Evolutionary conservation across 2,888 invertebrate genomes (phyloP), one percentile per base, ranked within the genome.

Genomic region (Tetragonisca angustula): DNA sequence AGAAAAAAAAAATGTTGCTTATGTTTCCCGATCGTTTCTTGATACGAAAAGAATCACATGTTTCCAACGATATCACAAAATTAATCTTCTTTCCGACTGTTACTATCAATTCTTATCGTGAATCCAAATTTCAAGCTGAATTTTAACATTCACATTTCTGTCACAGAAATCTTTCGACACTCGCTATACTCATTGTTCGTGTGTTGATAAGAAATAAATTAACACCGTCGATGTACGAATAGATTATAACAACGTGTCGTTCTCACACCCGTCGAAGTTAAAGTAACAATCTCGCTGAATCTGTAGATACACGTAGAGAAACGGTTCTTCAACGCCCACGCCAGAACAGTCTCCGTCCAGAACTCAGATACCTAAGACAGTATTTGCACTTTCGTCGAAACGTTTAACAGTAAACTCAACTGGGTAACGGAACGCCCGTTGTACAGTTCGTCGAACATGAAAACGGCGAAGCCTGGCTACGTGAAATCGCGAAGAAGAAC

Each of bases 401-500:
- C 56, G 75, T 75, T 75, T 67, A 75, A 75, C 75, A 75, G 75
- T 75, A 75, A 67, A 75, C 27, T 27, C 43, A 67, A 43, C 56
- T 24, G 21, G 27, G n/a, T 76, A 86, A 86, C 76, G 74, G 72
- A 61, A 68, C 50, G 75, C 21, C 54, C 52, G 52, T 43, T 75
- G 74, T 74, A 77, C 70, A 56, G 56, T 71, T 79, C 65, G 59
- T 77, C 76, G 87, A 32, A 67, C 74, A 68, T 61, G 67, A 79
- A 68, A 59, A 52, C 32, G 71, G 76, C 62, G 15, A 43, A 59
- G 74, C 24, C 32, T 68, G 68, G 52, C 24, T 69, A 71, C 36
- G 75, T 19, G 67, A 76, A 80, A 67, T 79, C 54, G 69, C 70
- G 61, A 80, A 52, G 52, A 77, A 59, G 81, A 81, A 83, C 67